Base-by-base conservation (phyloP, 2,888 invertebrate species). In the Adineta ricciae region DNA sequence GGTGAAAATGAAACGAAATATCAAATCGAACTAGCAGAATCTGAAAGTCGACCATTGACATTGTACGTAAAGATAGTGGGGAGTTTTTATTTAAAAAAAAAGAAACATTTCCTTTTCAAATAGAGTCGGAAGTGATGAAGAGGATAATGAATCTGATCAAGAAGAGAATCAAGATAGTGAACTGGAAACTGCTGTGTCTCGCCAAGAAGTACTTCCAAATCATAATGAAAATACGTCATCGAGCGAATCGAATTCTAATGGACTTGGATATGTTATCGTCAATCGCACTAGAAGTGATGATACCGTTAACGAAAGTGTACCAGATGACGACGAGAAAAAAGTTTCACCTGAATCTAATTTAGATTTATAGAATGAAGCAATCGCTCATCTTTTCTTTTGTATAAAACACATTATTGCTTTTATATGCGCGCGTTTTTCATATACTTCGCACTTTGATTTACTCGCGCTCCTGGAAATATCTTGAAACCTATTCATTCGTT, bases 21-120 rank as follows among this genome's bases (percentile, higher is more conserved):
- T 78, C 78, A 41, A 24, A 78, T 78, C 41, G 78, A 78, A 78
- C n/a, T 78, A n/a, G 78, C 41, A n/a, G 41, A 78, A 78, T 78
- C 78, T 14, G 78, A 78, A 78, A 78, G 41, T 41, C 38, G 41
- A 78, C 78, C 78, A n/a, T 78, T 78, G 14, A 78, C n/a, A n/a
- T 24, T 78, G 64, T 64, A 64, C 32, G 64, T 64, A 36, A 46
- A 1, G 14, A 32, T 36, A 24, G 32, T n/a, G n/a, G n/a, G n/a
- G n/a, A n/a, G n/a, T n/a, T n/a, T n/a, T n/a, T 4, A 64, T 64
- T 64, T 64, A 8, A 27, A 7, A 46, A 11, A 46, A 46, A 8
- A 46, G 46, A 46, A 27, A 16, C 5, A 32, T 64, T 19, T 50
- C 19, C 9, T 50, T 50, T 19, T 36, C 19, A 3, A 64, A 64